Conservation (phyloP, 2,113 vertebrate species). For the Syrrhaptes paradoxus region DNA sequence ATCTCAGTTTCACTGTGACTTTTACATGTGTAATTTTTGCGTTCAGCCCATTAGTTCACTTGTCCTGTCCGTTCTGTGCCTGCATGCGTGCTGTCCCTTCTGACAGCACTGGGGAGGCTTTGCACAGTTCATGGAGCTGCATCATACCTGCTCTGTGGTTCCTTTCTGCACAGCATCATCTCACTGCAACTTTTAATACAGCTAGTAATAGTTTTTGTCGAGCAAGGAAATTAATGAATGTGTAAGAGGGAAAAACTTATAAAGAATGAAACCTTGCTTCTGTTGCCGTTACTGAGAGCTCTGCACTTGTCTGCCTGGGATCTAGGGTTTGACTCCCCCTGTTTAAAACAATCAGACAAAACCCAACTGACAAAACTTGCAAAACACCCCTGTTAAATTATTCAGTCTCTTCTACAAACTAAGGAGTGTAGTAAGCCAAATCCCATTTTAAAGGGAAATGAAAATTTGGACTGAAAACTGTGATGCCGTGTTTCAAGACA, state of each 20-base stretch:
- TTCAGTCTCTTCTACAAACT: not conserved
- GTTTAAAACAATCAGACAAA: not conserved
- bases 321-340: not conserved
- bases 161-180: not conserved
- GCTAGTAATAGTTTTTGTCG: not conserved
- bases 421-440: not conserved
- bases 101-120: not conserved
- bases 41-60: not conserved
- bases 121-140: not conserved
- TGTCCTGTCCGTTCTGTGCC: not conserved
- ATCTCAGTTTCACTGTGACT: rapidly evolving
- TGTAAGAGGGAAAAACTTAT: rapidly evolving
- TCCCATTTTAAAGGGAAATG: not conserved
- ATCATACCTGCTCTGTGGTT: not conserved
- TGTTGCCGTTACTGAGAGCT: not conserved
- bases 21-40: not conserved
- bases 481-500: not conserved
- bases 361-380: not conserved
- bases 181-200: not conserved
- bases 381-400: not conserved
- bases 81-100: not conserved
- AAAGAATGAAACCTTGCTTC: not conserved
- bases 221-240: not conserved
- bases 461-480: not conserved
- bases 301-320: not conserved